phyloP scores from a whole-genome alignment of 2,888 invertebrate species.

The Stenurella melanura region DNA sequence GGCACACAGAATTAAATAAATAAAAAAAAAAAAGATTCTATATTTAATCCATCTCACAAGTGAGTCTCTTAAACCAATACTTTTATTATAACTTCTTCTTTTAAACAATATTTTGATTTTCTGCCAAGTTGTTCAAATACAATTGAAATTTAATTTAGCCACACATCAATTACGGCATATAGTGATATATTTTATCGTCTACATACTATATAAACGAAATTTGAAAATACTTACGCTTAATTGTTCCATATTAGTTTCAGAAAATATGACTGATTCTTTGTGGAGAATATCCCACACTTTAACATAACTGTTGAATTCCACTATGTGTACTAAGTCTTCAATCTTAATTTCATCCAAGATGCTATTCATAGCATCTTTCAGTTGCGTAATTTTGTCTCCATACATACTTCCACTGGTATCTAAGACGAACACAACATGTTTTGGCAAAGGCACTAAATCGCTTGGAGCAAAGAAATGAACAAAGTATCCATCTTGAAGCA shows the following conservation, averaged over 20 bases:
- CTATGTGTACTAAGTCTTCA: constrained; percentile 46
- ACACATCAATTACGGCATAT: not conserved
- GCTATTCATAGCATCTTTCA: constrained; percentile 80
- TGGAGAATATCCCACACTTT: constrained; percentile 47
- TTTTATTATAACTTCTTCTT: too few relatives aligned
- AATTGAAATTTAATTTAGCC: too few relatives aligned
- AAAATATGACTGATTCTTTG: not conserved
- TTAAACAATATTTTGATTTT: too few relatives aligned
- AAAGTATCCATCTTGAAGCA: constrained; percentile 83
- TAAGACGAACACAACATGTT: constrained; percentile 83
- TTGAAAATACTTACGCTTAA: constrained; percentile 5
- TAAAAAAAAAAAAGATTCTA: too few relatives aligned
- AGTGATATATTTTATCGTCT: too few relatives aligned
- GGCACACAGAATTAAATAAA: too few relatives aligned
- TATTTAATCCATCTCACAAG: too few relatives aligned
- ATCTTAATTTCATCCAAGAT: constrained; percentile 73
- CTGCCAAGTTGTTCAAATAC: too few relatives aligned
- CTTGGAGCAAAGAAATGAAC: constrained; percentile 84
- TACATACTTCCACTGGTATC: constrained; percentile 86
- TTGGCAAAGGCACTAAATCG: constrained; percentile 77
- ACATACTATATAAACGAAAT: not conserved
- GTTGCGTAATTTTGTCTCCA: constrained; percentile 79
- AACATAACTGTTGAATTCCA: constrained; percentile 48
- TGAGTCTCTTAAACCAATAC: too few relatives aligned
- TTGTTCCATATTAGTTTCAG: not conserved